phyloP scores from a whole-genome alignment of 2,113 vertebrate species.

The Syrmaticus mikado region DNA sequence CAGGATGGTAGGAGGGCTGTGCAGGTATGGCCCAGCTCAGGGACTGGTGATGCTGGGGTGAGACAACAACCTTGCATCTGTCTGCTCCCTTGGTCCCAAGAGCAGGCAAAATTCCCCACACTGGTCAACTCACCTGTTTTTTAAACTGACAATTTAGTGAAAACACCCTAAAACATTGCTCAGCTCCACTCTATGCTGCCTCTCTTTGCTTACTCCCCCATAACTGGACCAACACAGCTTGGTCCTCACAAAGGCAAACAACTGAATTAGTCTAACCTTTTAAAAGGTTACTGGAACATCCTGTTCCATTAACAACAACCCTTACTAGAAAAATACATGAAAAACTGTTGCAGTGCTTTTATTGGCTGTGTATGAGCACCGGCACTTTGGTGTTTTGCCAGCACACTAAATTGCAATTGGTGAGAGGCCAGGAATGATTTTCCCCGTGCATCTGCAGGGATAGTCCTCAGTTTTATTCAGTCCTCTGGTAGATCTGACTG shows the following conservation, averaged over 20 bases:
- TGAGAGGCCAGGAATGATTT: slow-evolving; percentile 3
- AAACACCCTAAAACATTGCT: background rate
- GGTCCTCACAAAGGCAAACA: background rate
- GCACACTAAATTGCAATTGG: background rate
- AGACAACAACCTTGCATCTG: background rate
- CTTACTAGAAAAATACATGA: background rate
- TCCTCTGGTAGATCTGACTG: background rate
- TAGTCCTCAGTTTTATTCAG: slow-evolving; percentile 7
- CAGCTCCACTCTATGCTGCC: accelerated
- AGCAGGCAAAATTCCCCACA: background rate
- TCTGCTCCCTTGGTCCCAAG: background rate
- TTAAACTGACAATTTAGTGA: background rate
- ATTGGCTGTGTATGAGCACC: background rate
- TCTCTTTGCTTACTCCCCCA: background rate
- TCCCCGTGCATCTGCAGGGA: background rate
- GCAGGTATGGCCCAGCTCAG: background rate
- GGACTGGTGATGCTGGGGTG: background rate
- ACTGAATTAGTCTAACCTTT: background rate
- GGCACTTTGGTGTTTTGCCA: background rate
- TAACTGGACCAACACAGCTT: background rate
- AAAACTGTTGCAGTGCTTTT: background rate
- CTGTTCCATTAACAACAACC: background rate
- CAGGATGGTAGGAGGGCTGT: background rate
- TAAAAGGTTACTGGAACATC: background rate
- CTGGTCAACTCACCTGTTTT: background rate